Evolutionary conservation across 2,888 invertebrate genomes (phyloP).

Genomic region (Andrena flavipes): DNA sequence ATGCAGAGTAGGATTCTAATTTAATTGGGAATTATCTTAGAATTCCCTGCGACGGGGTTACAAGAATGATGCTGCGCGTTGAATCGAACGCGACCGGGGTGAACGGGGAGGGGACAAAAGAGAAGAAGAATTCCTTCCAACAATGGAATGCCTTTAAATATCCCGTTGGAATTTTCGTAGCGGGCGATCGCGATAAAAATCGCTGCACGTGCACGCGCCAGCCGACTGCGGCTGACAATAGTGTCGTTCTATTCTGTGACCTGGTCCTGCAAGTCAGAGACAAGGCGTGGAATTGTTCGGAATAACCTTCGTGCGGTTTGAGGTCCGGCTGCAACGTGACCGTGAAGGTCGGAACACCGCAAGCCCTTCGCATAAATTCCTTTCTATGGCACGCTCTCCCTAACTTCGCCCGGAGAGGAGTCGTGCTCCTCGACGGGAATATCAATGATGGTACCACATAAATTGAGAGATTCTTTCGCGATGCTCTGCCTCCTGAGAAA

Average conservation of each 20-base stretch:
- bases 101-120: not conserved
- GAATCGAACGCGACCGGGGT: not conserved
- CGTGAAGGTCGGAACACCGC: constrained; percentile 71
- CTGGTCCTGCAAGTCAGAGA: constrained; percentile 30
- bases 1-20: no score
- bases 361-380: constrained; percentile 71
- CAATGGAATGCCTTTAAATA: constrained; percentile 25
- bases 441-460: constrained; percentile 63
- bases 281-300: constrained; percentile 61
- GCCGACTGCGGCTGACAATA: constrained; percentile 25
- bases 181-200: constrained; percentile 35
- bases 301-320: constrained; percentile 67
- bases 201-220: constrained; percentile 4
- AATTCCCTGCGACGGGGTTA: not conserved
- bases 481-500: constrained; percentile 41
- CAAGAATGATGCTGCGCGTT: not conserved
- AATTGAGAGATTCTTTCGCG: constrained; percentile 54
- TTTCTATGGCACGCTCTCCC: constrained; percentile 62
- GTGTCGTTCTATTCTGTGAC: constrained; percentile 51
- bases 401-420: constrained; percentile 51
- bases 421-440: constrained; percentile 58
- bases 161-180: constrained; percentile 36
- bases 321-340: constrained; percentile 68
- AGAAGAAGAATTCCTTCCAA: not conserved
- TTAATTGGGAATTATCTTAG: not conserved